phyloP scores from a whole-genome alignment of 2,888 invertebrate species.

The Drosophila kanekoi region DNA sequence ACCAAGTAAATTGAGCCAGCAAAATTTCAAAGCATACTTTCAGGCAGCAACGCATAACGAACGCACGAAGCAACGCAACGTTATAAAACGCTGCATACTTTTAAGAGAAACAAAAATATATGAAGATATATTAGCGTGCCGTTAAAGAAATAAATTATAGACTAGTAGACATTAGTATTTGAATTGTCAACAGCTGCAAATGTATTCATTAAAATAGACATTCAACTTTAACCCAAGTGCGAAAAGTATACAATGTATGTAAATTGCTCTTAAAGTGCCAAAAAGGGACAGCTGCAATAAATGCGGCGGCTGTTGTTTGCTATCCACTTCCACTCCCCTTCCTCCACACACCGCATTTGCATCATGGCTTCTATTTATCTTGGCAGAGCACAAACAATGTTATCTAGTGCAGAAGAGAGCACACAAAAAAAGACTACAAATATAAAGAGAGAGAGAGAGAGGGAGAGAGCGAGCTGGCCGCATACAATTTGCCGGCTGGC shows the following conservation, averaged over 20 bases:
- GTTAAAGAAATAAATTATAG: neutral
- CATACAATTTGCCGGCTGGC: conserved; percentile 39
- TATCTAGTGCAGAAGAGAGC: conserved; percentile 52
- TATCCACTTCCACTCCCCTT: conserved; percentile 10
- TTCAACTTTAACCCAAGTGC: neutral
- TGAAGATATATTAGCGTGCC: neutral
- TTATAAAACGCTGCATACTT: conserved; percentile 39
- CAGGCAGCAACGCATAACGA: conserved; percentile 21
- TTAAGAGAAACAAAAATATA: too few species aligned
- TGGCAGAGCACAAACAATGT: conserved; percentile 59
- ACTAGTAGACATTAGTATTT: too few species aligned
- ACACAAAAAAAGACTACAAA: conserved; percentile 8
- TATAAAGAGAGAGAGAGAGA: neutral
- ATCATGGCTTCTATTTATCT: conserved; percentile 47
- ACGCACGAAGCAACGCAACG: neutral
- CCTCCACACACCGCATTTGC: conserved; percentile 7
- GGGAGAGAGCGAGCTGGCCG: neutral
- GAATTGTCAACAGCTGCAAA: neutral
- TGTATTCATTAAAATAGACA: conserved; percentile 8
- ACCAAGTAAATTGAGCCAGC: neutral
- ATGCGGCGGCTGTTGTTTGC: conserved; percentile 12
- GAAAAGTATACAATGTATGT: neutral
- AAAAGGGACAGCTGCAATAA: conserved; percentile 8
- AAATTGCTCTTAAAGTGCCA: conserved; percentile 20
- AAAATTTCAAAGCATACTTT: conserved; percentile 51